A percentile compares a stretch with the other conserved stretches of the same genome.
These are phyloP conservation scores for Apogon talboti DNA, from an alignment of 2,797 vertebrate species.

Conservation along the genomic window DNA sequence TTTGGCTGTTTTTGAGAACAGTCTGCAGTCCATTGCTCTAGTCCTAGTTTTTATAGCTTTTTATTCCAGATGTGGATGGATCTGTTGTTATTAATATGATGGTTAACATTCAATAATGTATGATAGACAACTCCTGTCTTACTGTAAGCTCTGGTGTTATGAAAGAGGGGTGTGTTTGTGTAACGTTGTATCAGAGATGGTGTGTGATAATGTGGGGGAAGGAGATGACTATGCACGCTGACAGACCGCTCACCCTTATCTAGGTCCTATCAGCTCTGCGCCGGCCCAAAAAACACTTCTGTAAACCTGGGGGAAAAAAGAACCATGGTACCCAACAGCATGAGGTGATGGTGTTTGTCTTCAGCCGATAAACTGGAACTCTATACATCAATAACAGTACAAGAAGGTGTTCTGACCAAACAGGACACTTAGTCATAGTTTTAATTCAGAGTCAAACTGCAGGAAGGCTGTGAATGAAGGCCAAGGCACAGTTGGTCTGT, in stretches of 20 bases:
- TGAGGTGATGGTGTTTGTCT: not conserved
- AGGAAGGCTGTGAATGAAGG: not conserved
- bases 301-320: not conserved
- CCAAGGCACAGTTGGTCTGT: not conserved
- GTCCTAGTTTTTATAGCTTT: no score
- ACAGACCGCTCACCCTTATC: slow-evolving; percentile 40
- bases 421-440: no score
- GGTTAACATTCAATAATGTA: no score
- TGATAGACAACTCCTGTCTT: not conserved
- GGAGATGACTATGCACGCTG: slow-evolving; percentile 55
- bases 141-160: not conserved
- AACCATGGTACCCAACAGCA: not conserved
- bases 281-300: slow-evolving; percentile 21
- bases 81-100: no score
- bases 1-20: no score
- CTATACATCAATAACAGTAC: no score
- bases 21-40: no score
- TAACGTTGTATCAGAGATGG: slow-evolving; percentile 42
- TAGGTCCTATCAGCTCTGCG: slow-evolving; percentile 39
- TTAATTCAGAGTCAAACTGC: no score
- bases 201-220: slow-evolving; percentile 51
- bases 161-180: not conserved
- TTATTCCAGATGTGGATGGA: no score
- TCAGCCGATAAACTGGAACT: not conserved
- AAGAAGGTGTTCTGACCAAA: no score